Evolutionary conservation across 1,140 invertebrate species (phyloP).

Genomic region (Drosophila malerkotliana): DNA sequence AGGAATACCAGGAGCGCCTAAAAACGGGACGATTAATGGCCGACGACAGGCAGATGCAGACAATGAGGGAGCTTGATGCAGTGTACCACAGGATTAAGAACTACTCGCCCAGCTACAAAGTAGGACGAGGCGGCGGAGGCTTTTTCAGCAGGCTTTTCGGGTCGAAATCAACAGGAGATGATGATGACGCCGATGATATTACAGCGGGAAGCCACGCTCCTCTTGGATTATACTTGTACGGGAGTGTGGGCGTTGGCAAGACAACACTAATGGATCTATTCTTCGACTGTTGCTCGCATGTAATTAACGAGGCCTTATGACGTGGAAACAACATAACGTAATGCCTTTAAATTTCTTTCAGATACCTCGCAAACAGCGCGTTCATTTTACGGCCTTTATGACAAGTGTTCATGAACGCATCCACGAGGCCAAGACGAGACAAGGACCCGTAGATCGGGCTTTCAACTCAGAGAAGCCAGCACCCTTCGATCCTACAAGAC

Average conservation of each 20-base stretch:
- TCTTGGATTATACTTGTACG: slow-evolving; percentile 92
- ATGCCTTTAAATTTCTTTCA: slow-evolving; percentile 30
- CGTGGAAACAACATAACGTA: background rate
- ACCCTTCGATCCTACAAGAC: slow-evolving; percentile 96
- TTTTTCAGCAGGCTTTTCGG: slow-evolving; percentile 83
- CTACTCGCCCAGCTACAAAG: slow-evolving; percentile 86
- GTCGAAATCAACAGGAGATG: slow-evolving; percentile 43
- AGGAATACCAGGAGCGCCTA: slow-evolving; percentile 86
- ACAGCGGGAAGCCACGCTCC: slow-evolving; percentile 84
- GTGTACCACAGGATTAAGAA: slow-evolving; percentile 88
- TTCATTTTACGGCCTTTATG: slow-evolving; percentile 99
- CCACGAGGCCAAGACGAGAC: slow-evolving; percentile 91
- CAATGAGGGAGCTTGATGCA: slow-evolving; percentile 88
- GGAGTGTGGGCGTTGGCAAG: slow-evolving; percentile 96
- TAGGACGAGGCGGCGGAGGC: slow-evolving; percentile 66
- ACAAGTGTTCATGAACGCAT: slow-evolving; percentile 95
- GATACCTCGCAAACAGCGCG: slow-evolving; percentile 89
- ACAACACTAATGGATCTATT: slow-evolving; percentile 99
- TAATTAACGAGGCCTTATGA: slow-evolving; percentile 78
- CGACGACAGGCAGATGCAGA: slow-evolving; percentile 89
- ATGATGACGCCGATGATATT: slow-evolving; percentile 45
- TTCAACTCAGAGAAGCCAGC: slow-evolving; percentile 87
- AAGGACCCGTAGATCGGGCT: slow-evolving; percentile 85
- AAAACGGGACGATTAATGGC: slow-evolving; percentile 86
- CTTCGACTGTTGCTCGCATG: slow-evolving; percentile 89